Conservation (phyloP, 1,140 invertebrate genomes). For the Drosophila grimshawi region DNA sequence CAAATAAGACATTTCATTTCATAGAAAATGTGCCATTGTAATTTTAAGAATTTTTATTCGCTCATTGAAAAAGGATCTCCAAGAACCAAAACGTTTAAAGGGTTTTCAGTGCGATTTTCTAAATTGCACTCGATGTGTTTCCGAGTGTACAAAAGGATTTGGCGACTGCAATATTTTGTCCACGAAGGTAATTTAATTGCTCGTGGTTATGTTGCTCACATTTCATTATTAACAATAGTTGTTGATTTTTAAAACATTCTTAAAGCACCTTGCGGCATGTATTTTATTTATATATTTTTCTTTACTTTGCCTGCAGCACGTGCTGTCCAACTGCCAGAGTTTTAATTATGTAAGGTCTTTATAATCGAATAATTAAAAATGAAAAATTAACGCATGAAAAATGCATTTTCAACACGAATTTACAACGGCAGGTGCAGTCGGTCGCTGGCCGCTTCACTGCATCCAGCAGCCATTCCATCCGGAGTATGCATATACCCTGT, state of each 20-base stretch:
- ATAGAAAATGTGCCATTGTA: too few relatives aligned
- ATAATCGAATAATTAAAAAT: slow-evolving; percentile 83
- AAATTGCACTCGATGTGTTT: too few relatives aligned
- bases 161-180: too few relatives aligned
- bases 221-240: slow-evolving; percentile 6
- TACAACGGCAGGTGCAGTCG: slow-evolving; percentile 51
- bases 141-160: too few relatives aligned
- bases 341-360: slow-evolving; percentile 80
- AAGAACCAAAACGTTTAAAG: too few relatives aligned
- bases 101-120: too few relatives aligned
- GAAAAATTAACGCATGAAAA: slow-evolving; percentile 81
- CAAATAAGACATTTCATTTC: too few relatives aligned
- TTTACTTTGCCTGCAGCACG: slow-evolving; percentile 17
- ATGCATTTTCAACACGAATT: slow-evolving; percentile 75
- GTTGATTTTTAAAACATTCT: slow-evolving; percentile 29
- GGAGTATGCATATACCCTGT: slow-evolving; percentile 4
- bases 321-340: slow-evolving; percentile 34
- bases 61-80: too few relatives aligned
- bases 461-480: slow-evolving; percentile 19
- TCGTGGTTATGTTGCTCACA: background rate
- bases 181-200: background rate
- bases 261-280: slow-evolving; percentile 14
- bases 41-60: too few relatives aligned
- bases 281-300: slow-evolving; percentile 31
- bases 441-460: slow-evolving; percentile 7